Conservation (phyloP, 2,888 invertebrate genomes). For the Empis stercorea region DNA sequence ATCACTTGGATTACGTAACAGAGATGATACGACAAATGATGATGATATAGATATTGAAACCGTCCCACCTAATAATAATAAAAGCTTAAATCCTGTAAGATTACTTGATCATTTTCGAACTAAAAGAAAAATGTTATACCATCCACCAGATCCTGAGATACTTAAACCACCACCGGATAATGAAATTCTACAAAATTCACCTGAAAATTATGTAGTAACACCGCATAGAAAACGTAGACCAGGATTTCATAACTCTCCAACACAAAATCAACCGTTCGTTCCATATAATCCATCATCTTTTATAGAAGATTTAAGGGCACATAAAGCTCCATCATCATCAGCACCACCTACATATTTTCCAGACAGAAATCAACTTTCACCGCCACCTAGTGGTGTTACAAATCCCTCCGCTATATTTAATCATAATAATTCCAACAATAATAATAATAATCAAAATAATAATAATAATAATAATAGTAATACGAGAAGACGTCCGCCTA, state of each 20-base stretch:
- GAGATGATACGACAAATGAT: constrained; percentile 44
- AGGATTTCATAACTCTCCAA: constrained; percentile 76
- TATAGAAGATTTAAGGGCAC: constrained; percentile 57
- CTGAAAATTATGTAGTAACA: constrained; percentile 75
- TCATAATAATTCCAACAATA: constrained; percentile 25
- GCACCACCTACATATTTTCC: constrained; percentile 50
- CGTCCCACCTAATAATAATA: constrained; percentile 27
- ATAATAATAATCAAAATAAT: constrained; percentile 17
- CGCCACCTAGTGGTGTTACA: constrained; percentile 24
- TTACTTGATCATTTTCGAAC: constrained; percentile 35
- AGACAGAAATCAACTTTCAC: constrained; percentile 27
- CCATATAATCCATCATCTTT: constrained; percentile 66
- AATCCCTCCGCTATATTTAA: constrained; percentile 27
- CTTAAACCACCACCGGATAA: constrained; percentile 47
- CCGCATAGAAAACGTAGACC: constrained; percentile 76
- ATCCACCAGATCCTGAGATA: constrained; percentile 53
- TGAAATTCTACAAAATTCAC: constrained; percentile 58
- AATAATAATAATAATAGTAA: constrained; percentile 9
- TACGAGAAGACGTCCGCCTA: constrained; percentile 39
- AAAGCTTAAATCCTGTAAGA: constrained; percentile 24
- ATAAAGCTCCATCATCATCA: constrained; percentile 52
- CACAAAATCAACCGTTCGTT: constrained; percentile 77
- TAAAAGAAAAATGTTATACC: constrained; percentile 49
- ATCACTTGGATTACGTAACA: constrained; percentile 47
- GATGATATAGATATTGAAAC: constrained; percentile 43